These are phyloP conservation scores for Lontra canadensis DNA, from an alignment of 2,113 vertebrate genomes.

Conservation along the genomic window DNA sequence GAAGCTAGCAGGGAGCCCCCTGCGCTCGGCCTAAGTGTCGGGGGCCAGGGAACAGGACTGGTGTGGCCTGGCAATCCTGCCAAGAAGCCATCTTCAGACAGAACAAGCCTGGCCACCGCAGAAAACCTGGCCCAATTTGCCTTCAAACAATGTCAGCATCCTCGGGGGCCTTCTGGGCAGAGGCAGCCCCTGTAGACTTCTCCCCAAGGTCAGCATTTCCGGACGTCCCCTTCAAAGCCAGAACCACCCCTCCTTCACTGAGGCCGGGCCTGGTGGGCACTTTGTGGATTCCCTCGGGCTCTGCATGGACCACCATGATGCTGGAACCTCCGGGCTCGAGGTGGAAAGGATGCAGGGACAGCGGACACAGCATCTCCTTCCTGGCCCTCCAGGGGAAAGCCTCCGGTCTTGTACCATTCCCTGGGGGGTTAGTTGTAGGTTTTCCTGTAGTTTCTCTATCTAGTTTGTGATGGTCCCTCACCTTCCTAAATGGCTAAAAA, in stretches of 20 bases:
- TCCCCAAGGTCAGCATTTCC: fast-evolving
- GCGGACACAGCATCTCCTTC: fast-evolving
- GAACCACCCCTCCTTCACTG: fast-evolving
- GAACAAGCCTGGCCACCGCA: background rate
- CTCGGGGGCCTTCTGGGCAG: background rate
- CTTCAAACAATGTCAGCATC: background rate
- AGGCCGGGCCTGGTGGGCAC: background rate
- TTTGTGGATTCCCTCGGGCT: background rate
- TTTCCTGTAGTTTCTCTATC: background rate
- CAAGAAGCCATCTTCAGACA: background rate
- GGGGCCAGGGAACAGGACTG: background rate
- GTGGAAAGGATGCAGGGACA: fast-evolving
- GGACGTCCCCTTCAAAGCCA: fast-evolving
- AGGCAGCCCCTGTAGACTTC: background rate
- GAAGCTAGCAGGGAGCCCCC: background rate
- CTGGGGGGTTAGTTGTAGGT: background rate
- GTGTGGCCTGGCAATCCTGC: background rate
- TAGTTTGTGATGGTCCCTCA: fast-evolving
- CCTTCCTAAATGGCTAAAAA: background rate
- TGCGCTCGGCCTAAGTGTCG: fast-evolving
- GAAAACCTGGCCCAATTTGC: background rate
- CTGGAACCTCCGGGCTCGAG: background rate
- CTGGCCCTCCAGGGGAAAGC: background rate
- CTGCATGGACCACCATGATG: fast-evolving
- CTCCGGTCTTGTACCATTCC: fast-evolving